A percentile compares a stretch with the other conserved stretches of the same genome.
phyloP scores from a whole-genome alignment of 92 coral and sea anemone genomes.

The Palythoa caribaeorum region DNA sequence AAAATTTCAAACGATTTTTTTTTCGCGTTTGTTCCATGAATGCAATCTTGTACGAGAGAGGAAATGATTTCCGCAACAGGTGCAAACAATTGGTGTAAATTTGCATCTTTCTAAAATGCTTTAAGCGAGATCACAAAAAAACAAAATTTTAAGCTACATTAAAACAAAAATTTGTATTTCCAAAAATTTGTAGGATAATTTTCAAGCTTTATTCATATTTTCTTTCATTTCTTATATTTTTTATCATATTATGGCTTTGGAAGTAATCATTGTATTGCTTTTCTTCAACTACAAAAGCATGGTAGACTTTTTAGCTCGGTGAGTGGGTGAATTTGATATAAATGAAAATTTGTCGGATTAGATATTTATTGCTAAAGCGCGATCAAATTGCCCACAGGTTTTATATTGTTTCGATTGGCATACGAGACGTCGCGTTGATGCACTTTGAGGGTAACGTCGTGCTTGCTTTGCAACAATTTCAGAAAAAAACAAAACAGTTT shows the following conservation, averaged over 20 bases:
- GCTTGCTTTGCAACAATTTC: neutral
- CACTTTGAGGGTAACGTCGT: too few species aligned
- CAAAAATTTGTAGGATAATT: neutral
- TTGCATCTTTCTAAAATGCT: slow-evolving; percentile 6
- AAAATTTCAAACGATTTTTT: neutral
- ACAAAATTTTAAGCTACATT: neutral
- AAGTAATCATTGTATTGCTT: neutral
- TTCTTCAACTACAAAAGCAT: neutral
- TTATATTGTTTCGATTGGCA: too few species aligned
- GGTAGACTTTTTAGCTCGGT: neutral
- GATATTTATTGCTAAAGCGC: neutral
- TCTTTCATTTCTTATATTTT: neutral
- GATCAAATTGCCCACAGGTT: neutral
- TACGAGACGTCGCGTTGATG: too few species aligned
- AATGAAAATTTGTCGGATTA: neutral
- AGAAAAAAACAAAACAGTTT: neutral
- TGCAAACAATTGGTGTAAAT: neutral
- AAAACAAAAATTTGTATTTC: neutral
- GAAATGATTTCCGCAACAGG: neutral
- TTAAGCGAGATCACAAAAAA: neutral
- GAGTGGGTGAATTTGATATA: neutral
- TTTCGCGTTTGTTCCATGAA: neutral
- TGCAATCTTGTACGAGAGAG: neutral
- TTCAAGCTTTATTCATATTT: too few species aligned
- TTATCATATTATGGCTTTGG: neutral